Conservation (phyloP, 2,797 vertebrate genomes). For the Alouatta caraya region DNA sequence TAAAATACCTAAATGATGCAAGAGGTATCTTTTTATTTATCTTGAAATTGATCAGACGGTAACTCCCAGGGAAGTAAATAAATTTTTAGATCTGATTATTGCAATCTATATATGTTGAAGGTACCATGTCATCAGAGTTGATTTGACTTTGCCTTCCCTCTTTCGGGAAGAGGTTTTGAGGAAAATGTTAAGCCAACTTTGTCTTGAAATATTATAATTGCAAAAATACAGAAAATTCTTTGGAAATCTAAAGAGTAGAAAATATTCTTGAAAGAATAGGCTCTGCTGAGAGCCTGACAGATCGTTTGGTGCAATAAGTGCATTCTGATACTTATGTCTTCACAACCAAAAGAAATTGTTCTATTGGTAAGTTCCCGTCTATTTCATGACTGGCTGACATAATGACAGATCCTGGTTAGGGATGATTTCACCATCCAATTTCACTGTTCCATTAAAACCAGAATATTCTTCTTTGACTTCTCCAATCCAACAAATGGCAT, state of each 20-base stretch:
- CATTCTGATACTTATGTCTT: background rate
- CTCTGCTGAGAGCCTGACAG: background rate
- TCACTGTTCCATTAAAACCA: background rate
- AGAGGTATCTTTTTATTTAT: background rate
- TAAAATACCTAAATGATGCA: background rate
- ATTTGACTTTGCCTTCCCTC: background rate
- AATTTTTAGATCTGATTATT: background rate
- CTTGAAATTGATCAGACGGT: background rate
- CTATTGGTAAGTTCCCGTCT: background rate
- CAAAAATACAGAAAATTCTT: background rate
- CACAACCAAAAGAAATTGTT: background rate
- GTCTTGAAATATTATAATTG: background rate
- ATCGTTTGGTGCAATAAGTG: background rate
- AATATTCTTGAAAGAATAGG: background rate
- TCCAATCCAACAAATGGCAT: background rate
- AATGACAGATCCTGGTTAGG: background rate
- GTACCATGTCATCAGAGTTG: background rate
- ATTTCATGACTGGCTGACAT: background rate
- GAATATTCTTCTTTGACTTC: background rate
- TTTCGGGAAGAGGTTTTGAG: background rate
- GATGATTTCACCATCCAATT: background rate
- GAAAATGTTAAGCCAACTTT: conserved; percentile 2
- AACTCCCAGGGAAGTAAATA: background rate
- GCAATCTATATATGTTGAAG: background rate
- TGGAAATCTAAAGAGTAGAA: background rate